phyloP scores from a whole-genome alignment of 2,888 invertebrate species.

The Drosophila hamatofila region DNA sequence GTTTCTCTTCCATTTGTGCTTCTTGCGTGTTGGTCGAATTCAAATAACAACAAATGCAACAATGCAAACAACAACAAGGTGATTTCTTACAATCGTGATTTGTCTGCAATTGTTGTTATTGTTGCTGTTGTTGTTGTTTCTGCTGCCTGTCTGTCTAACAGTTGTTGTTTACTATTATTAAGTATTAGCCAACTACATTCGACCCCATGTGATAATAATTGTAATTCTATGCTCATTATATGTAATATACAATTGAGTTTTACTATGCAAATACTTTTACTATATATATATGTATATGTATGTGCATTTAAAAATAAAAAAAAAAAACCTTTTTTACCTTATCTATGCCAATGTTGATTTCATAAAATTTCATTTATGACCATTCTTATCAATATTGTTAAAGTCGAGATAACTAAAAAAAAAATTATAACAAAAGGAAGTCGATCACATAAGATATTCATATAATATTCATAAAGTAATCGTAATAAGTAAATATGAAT shows the following conservation, averaged over 20 bases:
- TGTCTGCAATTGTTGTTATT: constrained; percentile 41
- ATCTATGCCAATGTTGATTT: background rate
- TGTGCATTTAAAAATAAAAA: background rate
- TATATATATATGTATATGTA: background rate
- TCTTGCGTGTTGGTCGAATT: constrained; percentile 65
- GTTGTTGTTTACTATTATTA: constrained; percentile 50
- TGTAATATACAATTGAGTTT: constrained; percentile 44
- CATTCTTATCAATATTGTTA: constrained; percentile 1
- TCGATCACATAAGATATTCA: background rate
- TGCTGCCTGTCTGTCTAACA: constrained; percentile 14
- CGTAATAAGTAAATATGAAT: background rate
- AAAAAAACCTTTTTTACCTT: background rate
- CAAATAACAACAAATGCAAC: constrained; percentile 33
- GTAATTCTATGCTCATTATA: constrained; percentile 54
- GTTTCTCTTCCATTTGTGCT: constrained; percentile 52
- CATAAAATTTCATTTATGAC: background rate
- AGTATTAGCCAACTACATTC: constrained; percentile 44
- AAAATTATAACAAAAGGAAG: background rate
- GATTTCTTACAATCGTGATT: constrained; percentile 70
- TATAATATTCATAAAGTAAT: too few species aligned
- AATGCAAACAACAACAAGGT: constrained; percentile 35
- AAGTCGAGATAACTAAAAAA: background rate
- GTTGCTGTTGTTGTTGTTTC: constrained; percentile 10
- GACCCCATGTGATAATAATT: constrained; percentile 41
- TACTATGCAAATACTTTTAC: background rate